phyloP scores from a whole-genome alignment of 2,888 invertebrate species.

The Allophyes oxyacanthae region DNA sequence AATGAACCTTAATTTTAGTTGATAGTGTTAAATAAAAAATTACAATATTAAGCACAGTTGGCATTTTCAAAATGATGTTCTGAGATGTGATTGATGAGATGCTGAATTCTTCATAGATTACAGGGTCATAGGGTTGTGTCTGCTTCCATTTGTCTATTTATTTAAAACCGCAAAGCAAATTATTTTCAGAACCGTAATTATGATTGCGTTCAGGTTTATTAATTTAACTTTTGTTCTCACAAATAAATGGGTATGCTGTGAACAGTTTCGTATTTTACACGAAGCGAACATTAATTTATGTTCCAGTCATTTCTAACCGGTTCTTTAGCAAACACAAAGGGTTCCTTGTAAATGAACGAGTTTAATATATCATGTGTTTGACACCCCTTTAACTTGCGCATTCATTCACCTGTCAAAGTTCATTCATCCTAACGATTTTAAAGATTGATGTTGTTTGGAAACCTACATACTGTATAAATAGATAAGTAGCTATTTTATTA shows the following conservation, averaged over 20 bases:
- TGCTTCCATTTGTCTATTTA: slow-evolving; percentile 31
- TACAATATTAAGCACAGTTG: slow-evolving; percentile 46
- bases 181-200: slow-evolving; percentile 35
- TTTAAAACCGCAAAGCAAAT: slow-evolving; percentile 25
- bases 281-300: slow-evolving; percentile 31
- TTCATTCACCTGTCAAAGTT: slow-evolving; percentile 62
- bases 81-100: slow-evolving; percentile 61
- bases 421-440: slow-evolving; percentile 58
- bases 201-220: slow-evolving; percentile 31
- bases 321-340: slow-evolving; percentile 47
- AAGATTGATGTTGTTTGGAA: slow-evolving; percentile 52
- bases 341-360: slow-evolving; percentile 37
- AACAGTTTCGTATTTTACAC: slow-evolving; percentile 34
- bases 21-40: slow-evolving; percentile 43
- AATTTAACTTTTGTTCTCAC: slow-evolving; percentile 35
- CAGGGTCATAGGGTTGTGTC: slow-evolving; percentile 44
- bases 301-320: slow-evolving; percentile 37
- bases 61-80: slow-evolving; percentile 56
- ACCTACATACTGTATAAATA: slow-evolving; percentile 17
- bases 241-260: slow-evolving; percentile 26
- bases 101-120: slow-evolving; percentile 45
- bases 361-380: slow-evolving; percentile 50
- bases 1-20: slow-evolving; percentile 45
- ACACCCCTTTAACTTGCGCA: slow-evolving; percentile 56
- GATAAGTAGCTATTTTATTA: slow-evolving; percentile 17